Percentiles rank a stretch among this genome's conserved stretches.
These are phyloP conservation scores for Drosophila histrio DNA, from an alignment of 2,888 invertebrate genomes.

Conservation along the genomic window DNA sequence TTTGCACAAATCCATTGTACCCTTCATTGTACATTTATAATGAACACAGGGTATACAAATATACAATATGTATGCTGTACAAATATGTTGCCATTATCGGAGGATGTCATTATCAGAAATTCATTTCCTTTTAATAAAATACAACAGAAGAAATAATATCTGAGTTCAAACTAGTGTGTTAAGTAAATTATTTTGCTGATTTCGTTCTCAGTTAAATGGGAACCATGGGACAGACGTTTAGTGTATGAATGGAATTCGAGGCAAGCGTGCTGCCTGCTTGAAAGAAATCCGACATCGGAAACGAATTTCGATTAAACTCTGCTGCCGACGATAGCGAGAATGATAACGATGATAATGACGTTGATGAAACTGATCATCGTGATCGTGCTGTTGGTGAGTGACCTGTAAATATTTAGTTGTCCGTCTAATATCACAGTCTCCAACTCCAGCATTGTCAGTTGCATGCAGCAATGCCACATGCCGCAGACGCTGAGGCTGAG, in stretches of 20 bases:
- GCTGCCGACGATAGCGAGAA: slow-evolving; percentile 22
- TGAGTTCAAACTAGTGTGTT: slow-evolving; percentile 31
- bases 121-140: slow-evolving; percentile 46
- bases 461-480: slow-evolving; percentile 5
- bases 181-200: slow-evolving; percentile 25
- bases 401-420: not conserved
- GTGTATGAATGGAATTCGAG: slow-evolving; percentile 50
- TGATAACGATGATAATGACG: slow-evolving; percentile 11
- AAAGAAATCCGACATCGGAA: slow-evolving; percentile 1
- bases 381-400: slow-evolving; percentile 51
- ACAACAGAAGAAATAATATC: slow-evolving; percentile 5
- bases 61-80: too few species aligned
- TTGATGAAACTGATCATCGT: slow-evolving; percentile 33
- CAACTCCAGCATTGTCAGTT: slow-evolving; percentile 35
- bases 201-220: slow-evolving; percentile 25
- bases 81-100: slow-evolving; percentile 7
- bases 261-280: slow-evolving; percentile 35
- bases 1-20: too few species aligned
- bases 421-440: not conserved
- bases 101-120: slow-evolving; percentile 56
- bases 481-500: not conserved
- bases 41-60: too few species aligned
- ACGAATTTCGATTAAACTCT: slow-evolving; percentile 5
- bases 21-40: too few species aligned
- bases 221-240: slow-evolving; percentile 45